A percentile compares a stretch with the other conserved stretches of the same genome.
phyloP scores from a whole-genome alignment of 2,113 vertebrate species.

The Rhinoderma darwinii region DNA sequence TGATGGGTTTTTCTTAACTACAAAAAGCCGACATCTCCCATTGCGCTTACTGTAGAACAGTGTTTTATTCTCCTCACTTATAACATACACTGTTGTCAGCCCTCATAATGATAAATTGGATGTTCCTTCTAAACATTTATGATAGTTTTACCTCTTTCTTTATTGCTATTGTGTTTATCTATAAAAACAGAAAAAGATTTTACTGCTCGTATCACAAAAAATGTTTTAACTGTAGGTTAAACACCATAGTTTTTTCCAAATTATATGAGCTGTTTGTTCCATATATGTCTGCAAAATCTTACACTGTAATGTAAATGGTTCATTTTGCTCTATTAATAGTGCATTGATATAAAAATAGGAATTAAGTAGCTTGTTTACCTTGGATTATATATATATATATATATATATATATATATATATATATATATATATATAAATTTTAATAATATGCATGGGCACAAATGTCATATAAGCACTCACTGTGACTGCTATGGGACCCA shows the following conservation, averaged over 20 bases:
- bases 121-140: background rate
- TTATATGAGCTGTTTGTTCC: background rate
- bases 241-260: background rate
- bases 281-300: background rate
- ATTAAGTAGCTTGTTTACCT: too few relatives aligned
- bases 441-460: too few relatives aligned
- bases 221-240: background rate
- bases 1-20: slow-evolving; percentile 33
- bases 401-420: too few relatives aligned
- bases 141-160: background rate
- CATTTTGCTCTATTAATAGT: too few relatives aligned
- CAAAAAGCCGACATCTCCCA: slow-evolving; percentile 1
- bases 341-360: too few relatives aligned
- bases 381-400: too few relatives aligned
- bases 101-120: slow-evolving; percentile 35
- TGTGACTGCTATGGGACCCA: too few relatives aligned
- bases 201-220: background rate
- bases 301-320: too few relatives aligned
- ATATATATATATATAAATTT: too few relatives aligned
- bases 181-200: background rate
- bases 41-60: background rate
- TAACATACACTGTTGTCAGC: slow-evolving; percentile 24
- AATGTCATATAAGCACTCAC: too few relatives aligned
- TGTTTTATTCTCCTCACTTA: background rate
- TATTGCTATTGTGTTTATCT: background rate